Base-by-base conservation (phyloP, 2,113 vertebrate genomes). In the Hylia prasina region DNA sequence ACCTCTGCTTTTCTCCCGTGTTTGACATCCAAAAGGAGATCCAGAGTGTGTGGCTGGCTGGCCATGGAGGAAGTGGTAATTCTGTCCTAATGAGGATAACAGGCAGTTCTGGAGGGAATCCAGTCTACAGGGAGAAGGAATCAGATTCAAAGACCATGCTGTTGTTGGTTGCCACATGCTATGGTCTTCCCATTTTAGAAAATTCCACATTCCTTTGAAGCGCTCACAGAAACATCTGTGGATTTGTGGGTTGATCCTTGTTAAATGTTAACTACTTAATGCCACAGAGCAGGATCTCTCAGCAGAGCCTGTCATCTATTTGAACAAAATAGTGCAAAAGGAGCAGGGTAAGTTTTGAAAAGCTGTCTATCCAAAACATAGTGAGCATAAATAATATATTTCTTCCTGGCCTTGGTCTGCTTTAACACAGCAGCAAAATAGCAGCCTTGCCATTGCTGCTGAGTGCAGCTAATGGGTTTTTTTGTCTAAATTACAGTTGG, bases 401-500 rank as follows among this genome's bases (percentile, higher is more conserved):
- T 94, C 92, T 88, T 92, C 76, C 88, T 90, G 72, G 72, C 76
- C 77, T 56, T 14, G 3, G 39, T 73, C 56, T 92, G 51, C 68
- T 93, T 86, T 90, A 73, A 71, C 56, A 54, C 25, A 93, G 51
- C 58, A 87, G 51, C 44, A 60, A 66, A 86, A 92, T 92, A 87
- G n/a, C 57, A 86, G 79, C 27, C 90, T 77, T 93, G 64, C 90
- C 68, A 58, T 37, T 66, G 82, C 75, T 90, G 64, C 92, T 83
- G 88, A 97, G 86, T 92, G 69, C 76, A 94, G 79, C 77, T 96
- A 96, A 94, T 93, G 89, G 45, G 82, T 70, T 93, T 93, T 89
- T 95, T 91, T 73, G 88, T 75, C 92, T 95, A 87, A 96, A 92
- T 95, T 93, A 90, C 93, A 89, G 93, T 57, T 95, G 83, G 95